Conservation (phyloP, 92 coral and sea anemone genomes). For the Zoanthus gigantus region DNA sequence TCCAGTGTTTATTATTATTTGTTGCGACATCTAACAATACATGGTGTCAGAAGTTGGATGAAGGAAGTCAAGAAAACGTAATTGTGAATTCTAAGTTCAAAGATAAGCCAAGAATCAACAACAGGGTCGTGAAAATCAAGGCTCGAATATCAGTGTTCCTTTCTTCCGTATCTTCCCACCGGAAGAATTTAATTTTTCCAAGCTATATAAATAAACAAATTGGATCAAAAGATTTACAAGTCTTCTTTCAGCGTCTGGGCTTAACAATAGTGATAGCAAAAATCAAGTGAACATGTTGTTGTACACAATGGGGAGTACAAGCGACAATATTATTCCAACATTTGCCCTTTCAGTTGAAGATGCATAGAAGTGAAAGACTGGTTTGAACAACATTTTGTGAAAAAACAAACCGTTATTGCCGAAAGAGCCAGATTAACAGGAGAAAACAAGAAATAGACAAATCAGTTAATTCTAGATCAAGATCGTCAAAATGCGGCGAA, state of each 20-base stretch:
- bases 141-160: conserved; percentile 9
- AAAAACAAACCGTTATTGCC: background rate
- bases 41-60: conserved; percentile 24
- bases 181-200: background rate
- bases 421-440: background rate
- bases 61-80: conserved; percentile 2
- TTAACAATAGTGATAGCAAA: background rate
- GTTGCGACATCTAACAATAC: background rate
- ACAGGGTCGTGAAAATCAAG: conserved; percentile 18
- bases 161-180: conserved; percentile 2
- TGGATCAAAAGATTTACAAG: background rate
- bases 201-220: background rate
- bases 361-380: background rate
- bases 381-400: background rate
- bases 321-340: background rate
- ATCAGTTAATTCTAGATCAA: background rate
- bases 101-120: conserved; percentile 10
- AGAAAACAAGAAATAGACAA: background rate
- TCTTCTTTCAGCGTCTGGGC: background rate
- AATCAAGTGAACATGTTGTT: background rate
- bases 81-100: background rate
- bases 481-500: too few relatives aligned
- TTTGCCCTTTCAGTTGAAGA: background rate
- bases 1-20: too few relatives aligned
- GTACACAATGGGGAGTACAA: background rate